phyloP scores from a whole-genome alignment of 2,113 vertebrate genomes.

The Reinhardtius hippoglossoides region DNA sequence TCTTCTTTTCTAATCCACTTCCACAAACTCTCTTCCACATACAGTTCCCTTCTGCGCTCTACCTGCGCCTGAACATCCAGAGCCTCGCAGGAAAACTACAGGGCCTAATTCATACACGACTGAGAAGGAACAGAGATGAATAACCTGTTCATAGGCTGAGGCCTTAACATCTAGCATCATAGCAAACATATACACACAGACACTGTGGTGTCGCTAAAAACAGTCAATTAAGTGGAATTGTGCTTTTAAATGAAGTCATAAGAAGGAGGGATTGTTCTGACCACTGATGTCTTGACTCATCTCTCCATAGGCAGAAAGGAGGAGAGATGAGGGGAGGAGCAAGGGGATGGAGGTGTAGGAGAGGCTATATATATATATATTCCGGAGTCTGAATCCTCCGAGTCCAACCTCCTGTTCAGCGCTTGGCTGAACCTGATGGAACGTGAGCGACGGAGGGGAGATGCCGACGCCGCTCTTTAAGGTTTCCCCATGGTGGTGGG shows the following conservation, averaged over 20 bases:
- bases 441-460: constrained; percentile 60
- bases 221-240: constrained; percentile 65
- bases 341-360: background rate
- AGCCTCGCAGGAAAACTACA: constrained; percentile 22
- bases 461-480: constrained; percentile 78
- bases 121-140: background rate
- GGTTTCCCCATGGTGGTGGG: constrained; percentile 75
- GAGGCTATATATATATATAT: too few species aligned
- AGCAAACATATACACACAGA: constrained; percentile 47
- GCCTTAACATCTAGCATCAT: constrained; percentile 38
- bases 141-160: constrained; percentile 32
- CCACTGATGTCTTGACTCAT: constrained; percentile 10
- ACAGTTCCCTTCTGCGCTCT: background rate
- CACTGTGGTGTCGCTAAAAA: constrained; percentile 52
- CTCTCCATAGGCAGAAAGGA: constrained; percentile 33
- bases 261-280: constrained; percentile 39
- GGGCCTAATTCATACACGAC: background rate
- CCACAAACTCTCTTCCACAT: constrained; percentile 57
- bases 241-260: constrained; percentile 73
- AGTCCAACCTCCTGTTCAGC: constrained; percentile 41
- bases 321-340: constrained; percentile 10
- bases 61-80: constrained; percentile 36
- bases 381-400: background rate
- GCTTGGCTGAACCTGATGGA: constrained; percentile 58
- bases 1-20: constrained; percentile 34